A percentile compares a stretch with the other conserved stretches of the same genome.
Evolutionary conservation across 2,113 vertebrate genomes (phyloP).

Genomic region (Lipotes vexillifer): DNA sequence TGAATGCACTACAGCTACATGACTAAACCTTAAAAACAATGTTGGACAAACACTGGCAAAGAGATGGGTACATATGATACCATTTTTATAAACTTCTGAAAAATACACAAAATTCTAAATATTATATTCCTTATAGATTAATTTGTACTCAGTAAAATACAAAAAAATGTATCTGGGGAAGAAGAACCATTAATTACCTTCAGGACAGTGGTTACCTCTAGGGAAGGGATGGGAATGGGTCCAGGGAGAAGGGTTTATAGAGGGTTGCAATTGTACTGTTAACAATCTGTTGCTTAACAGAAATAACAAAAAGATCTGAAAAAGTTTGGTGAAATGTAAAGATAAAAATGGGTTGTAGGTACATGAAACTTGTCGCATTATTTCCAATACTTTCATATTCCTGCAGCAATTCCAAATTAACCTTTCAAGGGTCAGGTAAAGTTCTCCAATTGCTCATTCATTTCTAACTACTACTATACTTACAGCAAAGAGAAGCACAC

Average conservation of each 20-base stretch:
- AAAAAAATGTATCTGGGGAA: not conserved
- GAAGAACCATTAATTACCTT: not conserved
- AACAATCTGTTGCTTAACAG: not conserved
- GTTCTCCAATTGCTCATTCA: not conserved
- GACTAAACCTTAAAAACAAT: not conserved
- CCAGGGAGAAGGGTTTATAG: not conserved
- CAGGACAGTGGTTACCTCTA: not conserved
- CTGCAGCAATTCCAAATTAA: not conserved
- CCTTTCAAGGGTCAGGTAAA: not conserved
- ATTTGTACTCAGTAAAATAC: not conserved
- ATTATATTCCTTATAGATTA: not conserved
- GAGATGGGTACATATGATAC: not conserved
- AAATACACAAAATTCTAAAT: not conserved
- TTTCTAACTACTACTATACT: not conserved
- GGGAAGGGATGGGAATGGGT: not conserved
- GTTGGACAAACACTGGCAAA: not conserved
- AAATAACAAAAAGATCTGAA: not conserved
- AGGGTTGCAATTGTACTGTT: not conserved
- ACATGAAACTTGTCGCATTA: not conserved
- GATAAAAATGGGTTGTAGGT: not conserved
- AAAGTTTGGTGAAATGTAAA: not conserved
- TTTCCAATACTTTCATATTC: not conserved
- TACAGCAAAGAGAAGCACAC: not conserved
- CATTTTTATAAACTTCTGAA: not conserved
- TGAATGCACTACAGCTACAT: not conserved